Evolutionary conservation across 2,888 invertebrate genomes (phyloP).

Genomic region (Hirtodrosophila duncani): DNA sequence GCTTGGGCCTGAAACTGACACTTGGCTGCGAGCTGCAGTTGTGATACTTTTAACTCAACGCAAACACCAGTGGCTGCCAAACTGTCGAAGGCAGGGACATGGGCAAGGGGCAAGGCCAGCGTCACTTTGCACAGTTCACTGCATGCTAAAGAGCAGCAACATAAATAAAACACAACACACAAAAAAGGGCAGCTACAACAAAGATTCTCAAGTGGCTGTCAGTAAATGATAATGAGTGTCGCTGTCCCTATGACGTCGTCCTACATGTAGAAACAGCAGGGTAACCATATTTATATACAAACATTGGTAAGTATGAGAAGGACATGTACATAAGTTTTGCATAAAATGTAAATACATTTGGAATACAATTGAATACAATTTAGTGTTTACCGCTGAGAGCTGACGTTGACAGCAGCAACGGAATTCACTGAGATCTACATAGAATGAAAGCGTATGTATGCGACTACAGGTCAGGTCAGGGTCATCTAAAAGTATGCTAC

Average conservation of each 20-base stretch:
- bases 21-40: constrained; percentile 39
- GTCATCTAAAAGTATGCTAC: constrained; percentile 37
- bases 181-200: constrained; percentile 4
- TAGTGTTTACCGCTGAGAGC: constrained; percentile 22
- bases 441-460: constrained; percentile 17
- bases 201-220: neutral
- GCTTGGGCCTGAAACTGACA: constrained; percentile 36
- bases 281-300: neutral
- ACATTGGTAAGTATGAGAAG: constrained; percentile 33
- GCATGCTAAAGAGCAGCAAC: constrained; percentile 32
- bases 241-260: no score
- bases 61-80: neutral
- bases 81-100: neutral
- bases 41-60: constrained; percentile 24
- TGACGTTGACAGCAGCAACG: no score
- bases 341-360: constrained; percentile 38
- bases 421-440: neutral
- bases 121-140: constrained; percentile 25
- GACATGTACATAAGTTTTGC: constrained; percentile 13
- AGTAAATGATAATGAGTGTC: neutral
- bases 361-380: constrained; percentile 45
- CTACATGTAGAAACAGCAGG: neutral
- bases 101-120: neutral
- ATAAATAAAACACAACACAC: constrained; percentile 10
- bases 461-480: no score